Base-by-base conservation (phyloP, 2,797 vertebrate genomes). In the Liasis olivaceus region DNA sequence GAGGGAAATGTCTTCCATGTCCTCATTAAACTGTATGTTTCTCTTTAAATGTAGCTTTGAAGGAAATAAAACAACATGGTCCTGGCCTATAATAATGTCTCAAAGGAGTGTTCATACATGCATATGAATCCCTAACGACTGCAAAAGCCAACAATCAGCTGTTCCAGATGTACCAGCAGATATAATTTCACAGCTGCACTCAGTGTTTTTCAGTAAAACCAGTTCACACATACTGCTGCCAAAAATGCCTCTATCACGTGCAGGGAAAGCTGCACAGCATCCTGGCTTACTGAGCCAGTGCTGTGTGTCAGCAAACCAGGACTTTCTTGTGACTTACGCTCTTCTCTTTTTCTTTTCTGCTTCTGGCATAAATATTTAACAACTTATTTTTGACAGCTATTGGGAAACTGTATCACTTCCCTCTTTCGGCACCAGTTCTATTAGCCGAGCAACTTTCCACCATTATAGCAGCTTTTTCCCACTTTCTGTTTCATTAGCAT, bases 401-500 rank as follows among this genome's bases (percentile, higher is more conserved):
- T 92, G 85, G 93, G 94, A 96, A 94, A 81, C 59, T 95, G 63
- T 62, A 89, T 93, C 92, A 94, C 47, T 94, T 93, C 60, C 85
- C 24, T 95, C 62, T 91, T 77, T 93, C 91, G 91, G 93, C 95
- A 93, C n/a, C 63, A 87, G 2, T 95, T 94, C 93, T 96, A 95
- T 95, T 95, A 95, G 72, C 87, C 81, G 91, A 94, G 91, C 88
- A 94, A 95, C 92, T 94, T 96, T 94, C 56, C 95, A 24, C 92
- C 90, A 94, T 95, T 94, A 90, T 54, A 94, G 92, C 31, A 89
- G 92, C 91, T 96, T 95, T 96, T 88, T 93, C 91, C 93, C 36
- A 87, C 93, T 96, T 96, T 95, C 94, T 96, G 5, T 96, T 97
- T 96, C 95, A 97, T 96, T 97, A 97, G 77, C 91, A 94, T 96